Evolutionary conservation across 2,113 vertebrate genomes (phyloP), one percentile per base, ranked within the genome.

Genomic region (Tachuris rubrigastra): DNA sequence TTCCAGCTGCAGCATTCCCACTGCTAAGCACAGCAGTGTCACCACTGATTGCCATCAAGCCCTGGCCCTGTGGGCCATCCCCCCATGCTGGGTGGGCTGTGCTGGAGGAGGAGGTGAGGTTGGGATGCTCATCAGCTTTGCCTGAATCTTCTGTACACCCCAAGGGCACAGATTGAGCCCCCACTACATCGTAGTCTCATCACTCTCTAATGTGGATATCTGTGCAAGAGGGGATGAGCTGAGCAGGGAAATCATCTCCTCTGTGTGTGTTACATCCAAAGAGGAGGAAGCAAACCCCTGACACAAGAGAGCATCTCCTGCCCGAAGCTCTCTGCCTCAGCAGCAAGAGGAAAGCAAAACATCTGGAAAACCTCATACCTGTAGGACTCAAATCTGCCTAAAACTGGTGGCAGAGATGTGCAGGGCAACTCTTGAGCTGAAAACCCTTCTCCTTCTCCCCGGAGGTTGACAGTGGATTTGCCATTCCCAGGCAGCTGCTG

Each of bases 401-500:
- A 59, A 86, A 69, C 46, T 9, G 52, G 17, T 16, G 20, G 31
- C 4, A 23, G 60, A 37, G 85, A 72, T 0, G 3, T 0, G 0
- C 1, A 2, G 74, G 74, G 53, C 49, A 63, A 58, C 87, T 49
- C 68, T 1, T 17, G 69, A 96, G 73, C 80, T 58, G 44, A 23
- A 93, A 89, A 9, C 49, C 49, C 22, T 72, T 76, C 31, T 71
- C 49, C 11, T 63, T 67, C 47, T 56, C 80, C 87, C 58, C 0
- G 0, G 59, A 72, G 68, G 28, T 0, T 63, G 77, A 12, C 52
- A 37, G 68, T 9, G 85, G 82, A 56, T 89, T 94, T 86, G 75
- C 82, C 90, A 85, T 71, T 93, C 91, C 76, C 65, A 62, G 95
- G 88, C 91, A 86, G 84, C 89, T 67, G 44, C 33, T 69, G 80